Evolutionary conservation across 2,797 vertebrate genomes (phyloP).

Genomic region (Lycodopsis pacificus): DNA sequence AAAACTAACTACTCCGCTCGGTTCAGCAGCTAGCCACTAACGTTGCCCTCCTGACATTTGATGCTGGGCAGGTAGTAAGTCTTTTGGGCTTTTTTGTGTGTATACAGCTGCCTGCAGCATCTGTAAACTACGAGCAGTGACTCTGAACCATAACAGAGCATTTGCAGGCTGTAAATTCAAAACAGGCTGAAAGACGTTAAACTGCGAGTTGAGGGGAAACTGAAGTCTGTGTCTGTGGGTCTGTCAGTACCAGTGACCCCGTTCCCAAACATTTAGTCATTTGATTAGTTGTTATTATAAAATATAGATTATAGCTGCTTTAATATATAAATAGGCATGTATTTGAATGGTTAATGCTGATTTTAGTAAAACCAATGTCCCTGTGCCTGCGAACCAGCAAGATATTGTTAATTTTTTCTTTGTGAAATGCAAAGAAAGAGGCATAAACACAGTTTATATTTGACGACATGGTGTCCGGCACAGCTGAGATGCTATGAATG

Average conservation of each 20-base stretch:
- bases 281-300: neutral
- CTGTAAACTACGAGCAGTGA: neutral
- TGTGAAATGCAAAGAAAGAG: slow-evolving; percentile 22
- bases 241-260: neutral
- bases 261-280: neutral
- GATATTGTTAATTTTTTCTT: neutral
- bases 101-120: neutral
- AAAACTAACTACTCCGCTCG: neutral
- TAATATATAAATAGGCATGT: neutral
- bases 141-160: neutral
- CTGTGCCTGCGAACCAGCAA: neutral
- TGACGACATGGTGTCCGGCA: slow-evolving; percentile 46
- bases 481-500: slow-evolving; percentile 65
- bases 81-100: neutral
- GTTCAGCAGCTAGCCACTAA: neutral
- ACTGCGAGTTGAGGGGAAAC: neutral
- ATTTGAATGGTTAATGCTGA: neutral
- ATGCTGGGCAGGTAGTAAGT: neutral
- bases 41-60: neutral
- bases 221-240: neutral
- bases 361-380: neutral
- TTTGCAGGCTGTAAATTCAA: neutral
- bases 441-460: slow-evolving; percentile 33
- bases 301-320: neutral
- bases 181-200: neutral